phyloP scores from a whole-genome alignment of 2,888 invertebrate species.

The Phaonia tiefii region DNA sequence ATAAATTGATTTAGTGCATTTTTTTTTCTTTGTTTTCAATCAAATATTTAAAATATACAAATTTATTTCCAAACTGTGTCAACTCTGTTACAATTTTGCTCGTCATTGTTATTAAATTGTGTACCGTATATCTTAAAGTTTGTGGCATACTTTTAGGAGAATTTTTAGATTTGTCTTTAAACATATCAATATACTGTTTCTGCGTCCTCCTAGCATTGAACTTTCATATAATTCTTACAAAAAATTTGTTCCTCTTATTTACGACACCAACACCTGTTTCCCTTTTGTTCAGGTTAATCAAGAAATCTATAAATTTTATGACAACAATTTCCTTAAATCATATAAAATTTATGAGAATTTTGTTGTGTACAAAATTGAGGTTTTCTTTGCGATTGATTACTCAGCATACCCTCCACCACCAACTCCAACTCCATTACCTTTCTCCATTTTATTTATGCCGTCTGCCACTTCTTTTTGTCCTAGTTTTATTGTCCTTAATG shows the following conservation, averaged over 20 bases:
- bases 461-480: background rate
- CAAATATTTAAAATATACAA: too few relatives aligned
- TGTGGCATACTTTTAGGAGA: too few relatives aligned
- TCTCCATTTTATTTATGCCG: too few relatives aligned
- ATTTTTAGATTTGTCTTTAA: too few relatives aligned
- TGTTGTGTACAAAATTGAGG: slow-evolving; percentile 2
- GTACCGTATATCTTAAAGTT: too few relatives aligned
- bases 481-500: slow-evolving; percentile 17
- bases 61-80: too few relatives aligned
- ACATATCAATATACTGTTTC: too few relatives aligned
- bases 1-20: too few relatives aligned
- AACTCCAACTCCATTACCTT: background rate
- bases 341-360: slow-evolving; percentile 21
- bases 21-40: too few relatives aligned
- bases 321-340: slow-evolving; percentile 21
- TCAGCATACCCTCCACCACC: background rate
- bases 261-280: slow-evolving; percentile 17
- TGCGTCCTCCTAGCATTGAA: slow-evolving; percentile 11
- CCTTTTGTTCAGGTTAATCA: background rate
- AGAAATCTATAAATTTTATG: slow-evolving; percentile 28
- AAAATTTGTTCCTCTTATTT: background rate
- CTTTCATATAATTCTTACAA: background rate
- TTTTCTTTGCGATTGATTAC: background rate
- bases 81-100: too few relatives aligned
- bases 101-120: too few relatives aligned